These are phyloP conservation scores for Moxostoma hubbsi DNA, from an alignment of 2,797 vertebrate species.

Conservation along the genomic window DNA sequence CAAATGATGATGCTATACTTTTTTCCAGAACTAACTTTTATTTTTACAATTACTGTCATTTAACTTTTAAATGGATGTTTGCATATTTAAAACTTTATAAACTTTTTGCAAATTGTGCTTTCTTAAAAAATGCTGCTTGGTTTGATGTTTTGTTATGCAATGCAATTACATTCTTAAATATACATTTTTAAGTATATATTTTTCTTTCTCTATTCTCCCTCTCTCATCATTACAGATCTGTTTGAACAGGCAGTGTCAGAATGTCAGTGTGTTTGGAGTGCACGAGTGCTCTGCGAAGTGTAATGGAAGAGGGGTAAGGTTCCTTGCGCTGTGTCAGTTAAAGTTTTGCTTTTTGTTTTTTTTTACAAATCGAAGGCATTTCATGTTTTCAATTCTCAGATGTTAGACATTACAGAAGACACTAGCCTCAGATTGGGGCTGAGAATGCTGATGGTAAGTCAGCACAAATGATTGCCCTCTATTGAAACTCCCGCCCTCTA, in stretches of 20 bases:
- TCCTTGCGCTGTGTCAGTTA: neutral
- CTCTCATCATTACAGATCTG: slow-evolving; percentile 82
- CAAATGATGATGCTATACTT: no score
- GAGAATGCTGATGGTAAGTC: neutral
- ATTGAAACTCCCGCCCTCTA: neutral
- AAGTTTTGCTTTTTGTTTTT: neutral
- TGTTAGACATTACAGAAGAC: neutral
- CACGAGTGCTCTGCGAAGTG: slow-evolving; percentile 87
- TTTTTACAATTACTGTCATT: no score
- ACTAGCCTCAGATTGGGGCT: neutral
- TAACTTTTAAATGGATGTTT: no score
- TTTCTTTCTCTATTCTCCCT: slow-evolving; percentile 1
- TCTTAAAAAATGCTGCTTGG: no score
- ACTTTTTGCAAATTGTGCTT: no score
- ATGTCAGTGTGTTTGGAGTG: slow-evolving; percentile 90
- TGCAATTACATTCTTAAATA: no score
- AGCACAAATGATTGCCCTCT: neutral
- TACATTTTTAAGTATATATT: no score
- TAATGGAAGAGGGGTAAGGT: slow-evolving; percentile 89
- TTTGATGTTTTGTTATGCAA: no score
- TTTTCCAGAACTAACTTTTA: no score
- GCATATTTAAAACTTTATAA: no score
- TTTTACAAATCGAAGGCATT: neutral
- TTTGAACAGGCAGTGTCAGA: slow-evolving; percentile 93
- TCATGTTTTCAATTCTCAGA: neutral